These are phyloP conservation scores for Acestrorhynchus altus DNA, from an alignment of 2,797 vertebrate species.

Conservation along the genomic window DNA sequence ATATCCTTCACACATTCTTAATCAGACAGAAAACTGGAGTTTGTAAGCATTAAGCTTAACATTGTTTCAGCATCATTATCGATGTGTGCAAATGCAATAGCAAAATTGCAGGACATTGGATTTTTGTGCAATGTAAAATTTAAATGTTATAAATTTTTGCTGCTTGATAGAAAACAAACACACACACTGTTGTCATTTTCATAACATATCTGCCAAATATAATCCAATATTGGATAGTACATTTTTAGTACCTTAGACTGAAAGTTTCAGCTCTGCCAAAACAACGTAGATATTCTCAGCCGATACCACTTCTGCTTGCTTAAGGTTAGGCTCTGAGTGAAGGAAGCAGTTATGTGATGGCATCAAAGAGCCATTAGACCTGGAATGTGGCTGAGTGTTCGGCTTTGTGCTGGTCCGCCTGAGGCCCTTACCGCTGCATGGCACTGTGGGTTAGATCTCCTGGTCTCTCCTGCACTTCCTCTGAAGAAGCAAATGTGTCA, in stretches of 20 bases:
- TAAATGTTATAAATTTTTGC: no score
- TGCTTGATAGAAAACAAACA: no score
- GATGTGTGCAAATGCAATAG: no score
- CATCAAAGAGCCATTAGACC: constrained; percentile 11
- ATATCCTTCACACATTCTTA: no score
- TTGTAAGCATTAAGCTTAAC: no score
- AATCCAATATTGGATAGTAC: no score
- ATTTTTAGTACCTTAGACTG: background rate
- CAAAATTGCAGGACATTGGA: no score
- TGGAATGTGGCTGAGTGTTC: constrained; percentile 5
- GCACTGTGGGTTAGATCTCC: constrained; percentile 46
- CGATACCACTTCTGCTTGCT: constrained; percentile 17
- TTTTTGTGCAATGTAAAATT: no score
- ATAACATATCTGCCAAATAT: no score
- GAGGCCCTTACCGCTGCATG: constrained; percentile 13
- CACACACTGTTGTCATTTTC: no score
- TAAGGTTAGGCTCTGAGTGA: background rate
- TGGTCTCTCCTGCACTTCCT: constrained; percentile 61
- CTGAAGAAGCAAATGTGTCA: constrained; percentile 67
- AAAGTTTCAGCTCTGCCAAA: background rate
- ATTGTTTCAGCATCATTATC: no score
- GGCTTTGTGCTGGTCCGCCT: constrained; percentile 7
- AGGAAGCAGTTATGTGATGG: constrained; percentile 12
- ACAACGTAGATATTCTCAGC: background rate
- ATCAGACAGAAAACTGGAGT: no score